Evolutionary conservation across 2,888 invertebrate genomes (phyloP), one percentile per base, ranked within the genome.

Genomic region (Meghimatium bilineatum): DNA sequence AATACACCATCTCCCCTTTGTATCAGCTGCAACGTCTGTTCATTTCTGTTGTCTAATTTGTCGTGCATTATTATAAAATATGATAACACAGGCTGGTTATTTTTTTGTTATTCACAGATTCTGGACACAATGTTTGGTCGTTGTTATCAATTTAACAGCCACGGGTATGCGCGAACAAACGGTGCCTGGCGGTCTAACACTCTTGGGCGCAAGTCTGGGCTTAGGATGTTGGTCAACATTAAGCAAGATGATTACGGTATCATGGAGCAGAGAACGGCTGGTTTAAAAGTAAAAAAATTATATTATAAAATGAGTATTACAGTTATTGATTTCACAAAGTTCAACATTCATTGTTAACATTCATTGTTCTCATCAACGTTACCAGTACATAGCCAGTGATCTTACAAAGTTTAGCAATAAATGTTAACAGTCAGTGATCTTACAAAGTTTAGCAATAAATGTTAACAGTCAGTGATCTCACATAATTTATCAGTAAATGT

Each of bases 111-210:
- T 5, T 20, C 36, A 60, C 78, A 78, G 78, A 34, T 63, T 1
- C 32, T 78, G 14, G 56, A 60, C 78, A 78, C 78, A 8, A 14
- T 23, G 10, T 26, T 34, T 20, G 78, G 78, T 8, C 78, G 60
- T 1, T 78, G 78, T 63, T 78, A 38, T 36, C 78, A 78, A 66
- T 78, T 78, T 38, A 78, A 78, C 38, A n/a, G 78, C 34, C 63
- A 36, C 23, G 12, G n/a, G 36, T 36, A 38, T 38, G 63, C 29
- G 20, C 5, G 20, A 0, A 14, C 0, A 20, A 10, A 63, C 12
- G 78, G 78, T 5, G 60, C 56, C 1, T 36, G 34, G 20, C 69
- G 69, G 20, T 32, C 34, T 34, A 34, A 32, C 12, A 8, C 3
- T 23, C 20, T 36, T 6, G 20, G 36, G 14, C 32, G 34, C 32